These are phyloP conservation scores for Neolamprologus multifasciatus DNA, from an alignment of 2,797 vertebrate species.

Conservation along the genomic window DNA sequence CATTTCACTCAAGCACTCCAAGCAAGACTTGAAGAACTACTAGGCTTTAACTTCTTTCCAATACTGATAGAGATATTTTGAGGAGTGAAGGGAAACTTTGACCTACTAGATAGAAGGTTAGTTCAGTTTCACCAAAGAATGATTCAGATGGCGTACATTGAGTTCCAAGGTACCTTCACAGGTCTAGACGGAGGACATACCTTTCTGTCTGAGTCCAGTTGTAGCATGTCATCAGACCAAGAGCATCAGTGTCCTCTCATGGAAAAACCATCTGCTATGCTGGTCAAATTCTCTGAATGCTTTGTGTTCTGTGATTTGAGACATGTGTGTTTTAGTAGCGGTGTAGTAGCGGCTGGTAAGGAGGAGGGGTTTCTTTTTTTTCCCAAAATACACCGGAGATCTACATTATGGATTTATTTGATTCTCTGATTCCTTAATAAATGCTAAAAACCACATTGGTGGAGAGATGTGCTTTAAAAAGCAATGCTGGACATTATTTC, in stretches of 20 bases:
- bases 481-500: conserved; percentile 43
- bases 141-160: neutral
- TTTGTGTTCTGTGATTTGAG: conserved; percentile 35
- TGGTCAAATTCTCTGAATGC: conserved; percentile 51
- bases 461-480: conserved; percentile 31
- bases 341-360: neutral
- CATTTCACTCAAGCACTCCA: neutral
- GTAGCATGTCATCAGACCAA: conserved; percentile 26
- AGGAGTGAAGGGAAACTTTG: neutral
- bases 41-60: neutral
- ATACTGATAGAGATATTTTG: neutral
- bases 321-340: conserved; percentile 60
- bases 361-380: neutral
- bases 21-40: neutral
- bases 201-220: conserved; percentile 34
- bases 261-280: conserved; percentile 42
- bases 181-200: conserved; percentile 53
- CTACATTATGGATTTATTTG: conserved; percentile 40
- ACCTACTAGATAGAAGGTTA: neutral
- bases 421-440: conserved; percentile 41
- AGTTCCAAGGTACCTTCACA: neutral
- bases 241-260: conserved; percentile 46
- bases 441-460: conserved; percentile 53
- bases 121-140: neutral
- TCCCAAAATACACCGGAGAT: conserved; percentile 20